A percentile compares a stretch with the other conserved stretches of the same genome.
phyloP scores from a whole-genome alignment of 2,113 vertebrate species.

The Thamnophis sirtalis region DNA sequence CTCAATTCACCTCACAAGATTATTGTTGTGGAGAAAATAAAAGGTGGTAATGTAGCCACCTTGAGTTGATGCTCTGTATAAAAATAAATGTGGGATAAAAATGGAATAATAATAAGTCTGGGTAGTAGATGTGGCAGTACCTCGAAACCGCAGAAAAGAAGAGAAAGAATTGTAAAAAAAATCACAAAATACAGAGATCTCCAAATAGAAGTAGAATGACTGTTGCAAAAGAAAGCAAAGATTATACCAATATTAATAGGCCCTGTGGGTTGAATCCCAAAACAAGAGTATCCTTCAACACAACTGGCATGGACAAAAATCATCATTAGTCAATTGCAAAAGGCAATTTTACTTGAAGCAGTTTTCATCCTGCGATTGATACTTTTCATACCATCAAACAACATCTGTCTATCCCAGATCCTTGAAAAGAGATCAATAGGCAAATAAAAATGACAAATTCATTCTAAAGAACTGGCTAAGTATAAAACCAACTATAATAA shows the following conservation, averaged over 20 bases:
- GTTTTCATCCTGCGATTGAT: too few species aligned
- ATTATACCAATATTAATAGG: too few species aligned
- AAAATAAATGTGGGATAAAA: neutral
- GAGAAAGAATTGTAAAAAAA: neutral
- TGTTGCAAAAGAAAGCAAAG: too few species aligned
- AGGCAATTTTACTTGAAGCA: too few species aligned
- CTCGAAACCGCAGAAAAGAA: neutral
- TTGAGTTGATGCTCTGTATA: neutral
- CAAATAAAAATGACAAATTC: neutral
- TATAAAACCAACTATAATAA: neutral
- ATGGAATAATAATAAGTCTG: neutral
- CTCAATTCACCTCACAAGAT: neutral
- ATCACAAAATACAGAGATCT: neutral
- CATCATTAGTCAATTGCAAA: too few species aligned
- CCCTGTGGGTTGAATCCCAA: too few species aligned
- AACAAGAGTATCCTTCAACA: too few species aligned
- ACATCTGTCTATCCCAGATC: neutral
- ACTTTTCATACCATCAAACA: neutral
- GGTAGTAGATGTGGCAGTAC: neutral
- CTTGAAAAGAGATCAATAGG: too few species aligned
- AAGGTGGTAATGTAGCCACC: neutral
- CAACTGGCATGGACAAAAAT: too few species aligned
- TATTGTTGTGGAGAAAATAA: neutral
- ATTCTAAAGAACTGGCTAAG: neutral
- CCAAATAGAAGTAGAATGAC: too few species aligned